A percentile compares a stretch with the other conserved stretches of the same genome.
Conservation (phyloP, 2,888 invertebrate species). For the Lutraria lutraria region DNA sequence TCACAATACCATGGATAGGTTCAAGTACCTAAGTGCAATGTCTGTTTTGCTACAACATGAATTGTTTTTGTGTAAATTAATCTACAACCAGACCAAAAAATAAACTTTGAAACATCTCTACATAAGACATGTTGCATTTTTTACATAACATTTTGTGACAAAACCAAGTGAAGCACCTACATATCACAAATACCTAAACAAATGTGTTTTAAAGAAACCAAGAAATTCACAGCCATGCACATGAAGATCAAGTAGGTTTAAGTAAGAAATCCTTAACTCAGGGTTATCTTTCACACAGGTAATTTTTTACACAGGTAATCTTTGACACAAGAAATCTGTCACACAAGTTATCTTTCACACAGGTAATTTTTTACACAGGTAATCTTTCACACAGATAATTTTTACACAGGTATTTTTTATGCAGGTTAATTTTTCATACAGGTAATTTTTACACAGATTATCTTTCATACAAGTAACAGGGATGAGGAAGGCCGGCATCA, state of each 20-base stretch:
- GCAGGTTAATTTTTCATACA: too few species aligned
- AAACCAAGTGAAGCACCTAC: neutral
- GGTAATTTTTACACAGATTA: too few species aligned
- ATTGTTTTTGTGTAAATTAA: neutral
- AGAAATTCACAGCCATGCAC: neutral
- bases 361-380: too few species aligned
- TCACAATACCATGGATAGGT: constrained; percentile 35
- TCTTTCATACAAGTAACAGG: too few species aligned
- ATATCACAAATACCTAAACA: neutral
- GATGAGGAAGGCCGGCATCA: too few species aligned
- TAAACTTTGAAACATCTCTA: neutral
- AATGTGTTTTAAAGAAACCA: neutral
- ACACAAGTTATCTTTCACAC: too few species aligned
- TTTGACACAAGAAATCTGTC: too few species aligned
- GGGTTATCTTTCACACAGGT: too few species aligned
- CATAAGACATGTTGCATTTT: neutral
- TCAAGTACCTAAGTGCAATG: constrained; percentile 34
- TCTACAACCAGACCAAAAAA: neutral
- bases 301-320: too few species aligned
- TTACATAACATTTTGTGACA: neutral
- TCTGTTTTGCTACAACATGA: constrained; percentile 5
- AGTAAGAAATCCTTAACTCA: too few species aligned
- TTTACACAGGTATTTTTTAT: too few species aligned
- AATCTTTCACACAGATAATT: too few species aligned
- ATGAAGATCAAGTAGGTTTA: neutral